phyloP scores from a whole-genome alignment of 1,140 invertebrate species.

The Pseudomyrmex concolor region DNA sequence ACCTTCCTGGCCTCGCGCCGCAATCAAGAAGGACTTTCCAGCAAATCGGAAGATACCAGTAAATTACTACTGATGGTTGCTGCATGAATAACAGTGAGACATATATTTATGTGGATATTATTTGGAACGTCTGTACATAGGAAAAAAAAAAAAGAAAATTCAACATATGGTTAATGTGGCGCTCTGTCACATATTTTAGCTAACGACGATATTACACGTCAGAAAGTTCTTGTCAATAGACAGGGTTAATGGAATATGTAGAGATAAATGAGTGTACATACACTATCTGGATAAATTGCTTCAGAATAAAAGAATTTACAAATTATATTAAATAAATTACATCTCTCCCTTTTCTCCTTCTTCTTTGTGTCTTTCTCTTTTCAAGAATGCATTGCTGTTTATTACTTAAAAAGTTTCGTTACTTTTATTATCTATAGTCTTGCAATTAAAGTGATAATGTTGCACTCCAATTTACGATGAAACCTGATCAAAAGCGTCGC shows the following conservation, averaged over 20 bases:
- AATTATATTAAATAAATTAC: no score
- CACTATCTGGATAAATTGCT: neutral
- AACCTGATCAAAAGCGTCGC: neutral
- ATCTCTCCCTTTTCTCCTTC: no score
- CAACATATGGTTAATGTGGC: conserved; percentile 12
- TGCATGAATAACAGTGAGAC: neutral
- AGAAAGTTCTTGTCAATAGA: conserved; percentile 1
- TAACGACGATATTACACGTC: conserved; percentile 15
- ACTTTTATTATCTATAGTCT: neutral
- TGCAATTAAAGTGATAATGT: neutral
- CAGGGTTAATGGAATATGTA: neutral
- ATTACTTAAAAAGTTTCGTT: neutral
- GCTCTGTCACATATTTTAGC: conserved; percentile 3
- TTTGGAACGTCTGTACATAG: neutral
- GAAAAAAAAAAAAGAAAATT: conserved; percentile 5
- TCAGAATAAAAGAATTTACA: neutral
- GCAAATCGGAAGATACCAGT: conserved; percentile 6
- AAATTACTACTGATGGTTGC: conserved; percentile 26
- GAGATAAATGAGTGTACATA: neutral
- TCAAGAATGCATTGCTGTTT: neutral
- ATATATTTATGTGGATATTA: conserved; percentile 13
- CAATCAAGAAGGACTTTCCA: conserved; percentile 57
- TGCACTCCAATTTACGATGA: neutral
- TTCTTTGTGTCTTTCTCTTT: no score
- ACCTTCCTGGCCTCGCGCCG: conserved; percentile 32